Percentiles rank a stretch among this genome's conserved stretches.
These are phyloP conservation scores for Piaya cayana DNA, from an alignment of 2,113 vertebrate species.

Conservation along the genomic window DNA sequence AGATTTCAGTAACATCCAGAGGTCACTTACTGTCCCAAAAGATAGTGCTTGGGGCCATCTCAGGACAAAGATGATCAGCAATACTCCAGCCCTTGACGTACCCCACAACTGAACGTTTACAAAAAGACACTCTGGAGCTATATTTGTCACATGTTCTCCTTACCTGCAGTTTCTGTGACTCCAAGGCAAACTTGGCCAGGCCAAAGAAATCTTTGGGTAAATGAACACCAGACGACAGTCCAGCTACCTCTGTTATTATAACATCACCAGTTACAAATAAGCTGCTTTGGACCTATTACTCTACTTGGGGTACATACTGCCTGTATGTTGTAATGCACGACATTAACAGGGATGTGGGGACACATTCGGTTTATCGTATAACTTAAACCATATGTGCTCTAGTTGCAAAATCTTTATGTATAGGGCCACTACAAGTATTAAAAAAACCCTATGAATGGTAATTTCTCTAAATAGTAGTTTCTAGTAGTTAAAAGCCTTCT, in stretches of 20 bases:
- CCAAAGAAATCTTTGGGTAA: neutral
- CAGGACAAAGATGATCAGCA: neutral
- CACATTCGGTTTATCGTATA: neutral
- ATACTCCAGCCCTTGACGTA: neutral
- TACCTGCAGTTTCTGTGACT: neutral
- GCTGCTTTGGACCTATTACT: neutral
- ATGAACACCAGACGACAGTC: neutral
- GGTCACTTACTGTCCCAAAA: neutral
- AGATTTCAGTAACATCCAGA: neutral
- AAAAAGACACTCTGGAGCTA: neutral
- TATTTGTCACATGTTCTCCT: neutral
- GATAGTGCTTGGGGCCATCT: rapidly evolving
- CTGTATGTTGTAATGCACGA: neutral
- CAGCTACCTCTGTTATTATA: neutral
- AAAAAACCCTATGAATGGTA: neutral
- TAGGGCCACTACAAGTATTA: neutral
- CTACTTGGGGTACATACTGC: neutral
- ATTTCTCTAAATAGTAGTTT: neutral
- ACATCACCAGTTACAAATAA: neutral
- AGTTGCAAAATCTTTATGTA: neutral
- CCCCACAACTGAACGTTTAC: neutral
- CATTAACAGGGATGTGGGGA: neutral
- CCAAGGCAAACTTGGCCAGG: neutral
- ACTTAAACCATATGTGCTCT: neutral
- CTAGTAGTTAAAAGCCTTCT: neutral